phyloP scores from a whole-genome alignment of 2,888 invertebrate genomes.

The Thymelicus sylvestris region DNA sequence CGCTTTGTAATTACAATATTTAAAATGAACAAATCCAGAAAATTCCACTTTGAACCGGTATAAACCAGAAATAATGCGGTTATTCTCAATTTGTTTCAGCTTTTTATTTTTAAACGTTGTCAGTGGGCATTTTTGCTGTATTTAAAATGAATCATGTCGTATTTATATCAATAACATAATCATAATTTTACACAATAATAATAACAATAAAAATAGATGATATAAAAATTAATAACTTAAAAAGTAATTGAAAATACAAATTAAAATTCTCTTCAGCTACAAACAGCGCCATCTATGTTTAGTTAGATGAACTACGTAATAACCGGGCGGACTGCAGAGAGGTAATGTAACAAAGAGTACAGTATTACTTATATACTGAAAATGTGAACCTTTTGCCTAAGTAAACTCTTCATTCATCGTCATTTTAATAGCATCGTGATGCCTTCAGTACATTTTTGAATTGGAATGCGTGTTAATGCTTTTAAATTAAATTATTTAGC shows the following conservation, averaged over 20 bases:
- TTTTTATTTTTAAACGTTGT: too few relatives aligned
- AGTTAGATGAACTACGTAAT: conserved; percentile 1
- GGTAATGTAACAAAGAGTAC: background rate
- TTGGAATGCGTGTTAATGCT: background rate
- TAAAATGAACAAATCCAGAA: conserved; percentile 5
- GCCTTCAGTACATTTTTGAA: background rate
- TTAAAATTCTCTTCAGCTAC: background rate
- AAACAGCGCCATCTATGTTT: conserved; percentile 16
- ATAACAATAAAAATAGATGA: too few relatives aligned
- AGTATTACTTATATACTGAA: too few relatives aligned
- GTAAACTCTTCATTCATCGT: background rate
- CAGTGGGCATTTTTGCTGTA: too few relatives aligned
- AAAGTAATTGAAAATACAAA: too few relatives aligned
- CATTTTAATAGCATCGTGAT: conserved; percentile 1
- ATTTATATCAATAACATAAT: too few relatives aligned
- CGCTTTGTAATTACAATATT: conserved; percentile 27
- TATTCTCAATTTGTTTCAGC: background rate
- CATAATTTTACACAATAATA: too few relatives aligned
- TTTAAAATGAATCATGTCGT: too few relatives aligned
- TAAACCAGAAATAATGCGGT: background rate
- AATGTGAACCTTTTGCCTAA: conserved; percentile 1
- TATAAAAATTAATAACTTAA: too few relatives aligned
- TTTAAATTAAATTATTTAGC: too few relatives aligned
- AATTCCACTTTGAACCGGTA: background rate
- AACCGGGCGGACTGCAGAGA: background rate